Base-by-base conservation (phyloP, 2,113 vertebrate species). In the Mastomys coucha region DNA sequence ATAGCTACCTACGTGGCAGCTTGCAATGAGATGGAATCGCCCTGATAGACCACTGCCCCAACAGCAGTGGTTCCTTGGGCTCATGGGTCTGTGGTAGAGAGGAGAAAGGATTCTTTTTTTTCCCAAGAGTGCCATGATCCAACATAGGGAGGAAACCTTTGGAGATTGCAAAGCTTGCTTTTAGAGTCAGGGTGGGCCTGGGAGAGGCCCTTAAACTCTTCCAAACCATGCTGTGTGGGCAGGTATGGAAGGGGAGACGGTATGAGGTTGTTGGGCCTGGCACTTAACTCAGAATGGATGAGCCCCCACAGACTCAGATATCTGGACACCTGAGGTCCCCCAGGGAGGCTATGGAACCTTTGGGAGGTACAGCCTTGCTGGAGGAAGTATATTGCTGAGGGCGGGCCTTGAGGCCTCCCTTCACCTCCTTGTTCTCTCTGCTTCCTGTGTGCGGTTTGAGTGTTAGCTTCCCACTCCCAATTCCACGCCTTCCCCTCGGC, bases 191-290 rank as follows among this genome's bases (percentile, higher is more conserved):
- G 53, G 49, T 2, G 33, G 33, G 70, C 49, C 3, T n/a, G 75
- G n/a, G 36, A 56, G 12, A 45, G 53, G 19, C 3, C 1, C 14
- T 3, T 2, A 19, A 10, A 13, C n/a, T 45, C 53, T 51, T 78
- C 53, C 16, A 28, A 31, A 22, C 0, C 19, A 33, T 2, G 5
- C 6, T 2, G 10, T 16, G 28, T 9, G 10, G 60, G 19, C 5
- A 5, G 17, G 6, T 2, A 2, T 2, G 0, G 1, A 3, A 39
- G 49, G 39, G 39, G 8, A 31, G 31, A 11, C 5, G 12, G 49
- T 1, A 0, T 4, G 33, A 7, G 19, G 7, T 20, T 4, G 36
- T 56, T 2, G 3, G 39, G 5, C 3, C 1, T 0, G n/a, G 13
- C 7, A 0, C 16, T 11, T 33, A 0, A 3, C 9, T 42, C 7